Evolutionary conservation across 2,113 vertebrate genomes (phyloP), one percentile per base, ranked within the genome.

Genomic region (Centropus unirufus): DNA sequence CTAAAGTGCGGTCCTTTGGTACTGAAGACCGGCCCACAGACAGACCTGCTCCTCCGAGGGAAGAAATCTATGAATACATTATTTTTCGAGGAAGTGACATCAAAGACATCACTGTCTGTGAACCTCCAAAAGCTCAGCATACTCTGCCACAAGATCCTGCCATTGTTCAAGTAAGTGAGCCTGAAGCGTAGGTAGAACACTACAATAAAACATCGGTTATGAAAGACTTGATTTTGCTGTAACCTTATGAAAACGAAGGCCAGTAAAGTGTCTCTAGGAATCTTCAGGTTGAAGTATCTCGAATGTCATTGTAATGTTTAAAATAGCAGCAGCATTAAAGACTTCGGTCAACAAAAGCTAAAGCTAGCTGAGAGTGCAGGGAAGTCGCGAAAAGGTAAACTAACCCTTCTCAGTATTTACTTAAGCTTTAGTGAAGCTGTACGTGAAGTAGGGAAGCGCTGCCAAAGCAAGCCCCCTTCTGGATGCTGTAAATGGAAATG

Each of bases 1-100:
- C 66, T 32, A 23, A 83, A 99, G 99, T 99, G 83, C 98, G 98
- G 77, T 99, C 99, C 72, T 99, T 99, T 67, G 99, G 99, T 30
- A 99, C 99, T 0, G 99, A 99, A 96, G 99, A 99, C 59, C 98
- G 99, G 11, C 99, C 98, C 75, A 99, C 99, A 21, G 99, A 99
- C 67, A 97, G 98, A 82, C 99, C 99, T 13, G 98, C 98, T 24
- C 98, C 99, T 15, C 98, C 99, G 1, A 98, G 99, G 93, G 99
- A 99, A 93, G 99, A 99, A n/a, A 97, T 99, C 64, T 99, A 99
- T 36, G 99, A 99, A 80, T 99, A 99, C 93, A 99, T 99, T 75
- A 99, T 99, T 80, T 99, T 99, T 95, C 97, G 99, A 59, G 99
- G 99, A 51, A 99, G 99, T 85, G 99, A 99, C 90, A 99, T 99